Conservation (phyloP, 2,797 vertebrate genomes). For the Schizothorax lantsangensis region DNA sequence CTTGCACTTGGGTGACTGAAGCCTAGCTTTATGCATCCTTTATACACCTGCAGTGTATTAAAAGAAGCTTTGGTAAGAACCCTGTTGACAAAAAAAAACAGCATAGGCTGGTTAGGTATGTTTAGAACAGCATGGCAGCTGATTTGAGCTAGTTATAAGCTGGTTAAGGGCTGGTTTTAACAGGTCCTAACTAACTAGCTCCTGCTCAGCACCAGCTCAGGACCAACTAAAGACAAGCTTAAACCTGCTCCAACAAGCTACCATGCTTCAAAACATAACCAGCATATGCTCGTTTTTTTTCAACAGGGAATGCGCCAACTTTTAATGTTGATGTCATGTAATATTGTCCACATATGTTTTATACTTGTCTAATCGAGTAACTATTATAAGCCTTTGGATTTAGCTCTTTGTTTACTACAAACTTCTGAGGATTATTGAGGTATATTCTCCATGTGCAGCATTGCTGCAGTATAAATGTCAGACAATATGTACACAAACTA, state of each 20-base stretch:
- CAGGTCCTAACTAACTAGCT: too few species aligned
- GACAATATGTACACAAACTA: background rate
- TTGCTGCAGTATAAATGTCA: background rate
- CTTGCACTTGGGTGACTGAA: background rate
- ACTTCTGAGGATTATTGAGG: background rate
- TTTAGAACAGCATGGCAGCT: too few species aligned
- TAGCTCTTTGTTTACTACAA: slow-evolving; percentile 18
- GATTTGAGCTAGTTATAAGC: too few species aligned
- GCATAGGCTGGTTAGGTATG: too few species aligned
- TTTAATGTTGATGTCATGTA: background rate
- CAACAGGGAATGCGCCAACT: background rate
- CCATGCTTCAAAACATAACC: too few species aligned
- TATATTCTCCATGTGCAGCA: background rate
- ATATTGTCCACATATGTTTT: slow-evolving; percentile 1
- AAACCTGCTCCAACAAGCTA: too few species aligned
- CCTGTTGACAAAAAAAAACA: too few species aligned
- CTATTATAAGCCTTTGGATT: slow-evolving; percentile 9
- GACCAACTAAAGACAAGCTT: too few species aligned
- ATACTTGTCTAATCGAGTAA: background rate
- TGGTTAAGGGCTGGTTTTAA: too few species aligned
- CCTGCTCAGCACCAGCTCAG: too few species aligned
- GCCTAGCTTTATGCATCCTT: background rate
- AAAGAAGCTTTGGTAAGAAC: too few species aligned
- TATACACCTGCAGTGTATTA: background rate
- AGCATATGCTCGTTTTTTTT: too few species aligned